phyloP scores from a whole-genome alignment of 2,888 invertebrate genomes.

The Zonitis immaculata region DNA sequence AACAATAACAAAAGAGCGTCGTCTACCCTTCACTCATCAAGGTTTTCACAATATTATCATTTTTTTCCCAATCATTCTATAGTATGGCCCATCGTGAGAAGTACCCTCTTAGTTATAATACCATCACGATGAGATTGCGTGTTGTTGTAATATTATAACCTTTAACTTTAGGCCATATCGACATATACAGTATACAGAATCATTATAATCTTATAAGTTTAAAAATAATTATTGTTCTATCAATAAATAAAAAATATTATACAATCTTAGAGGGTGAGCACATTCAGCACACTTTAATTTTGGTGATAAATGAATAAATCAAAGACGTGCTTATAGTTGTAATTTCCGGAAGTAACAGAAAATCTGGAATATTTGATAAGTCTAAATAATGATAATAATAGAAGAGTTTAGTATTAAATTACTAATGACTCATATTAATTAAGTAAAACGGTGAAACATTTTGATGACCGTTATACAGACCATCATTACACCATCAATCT shows the following conservation, averaged over 20 bases:
- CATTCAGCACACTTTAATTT: too few relatives aligned
- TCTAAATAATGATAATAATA: conserved; percentile 2
- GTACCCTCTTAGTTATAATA: conserved; percentile 8
- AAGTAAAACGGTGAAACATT: conserved; percentile 21
- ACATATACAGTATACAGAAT: too few relatives aligned
- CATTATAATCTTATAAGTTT: too few relatives aligned
- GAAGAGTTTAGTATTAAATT: conserved; percentile 10
- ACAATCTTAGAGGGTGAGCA: too few relatives aligned
- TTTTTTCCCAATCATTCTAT: too few relatives aligned
- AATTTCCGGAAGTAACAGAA: not conserved
- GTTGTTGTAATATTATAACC: conserved; percentile 4
- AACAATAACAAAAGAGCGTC: conserved; percentile 33
- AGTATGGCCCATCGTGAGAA: conserved; percentile 15
- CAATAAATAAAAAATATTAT: not conserved
- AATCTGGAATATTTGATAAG: too few relatives aligned
- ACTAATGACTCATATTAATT: conserved; percentile 25
- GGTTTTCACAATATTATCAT: too few relatives aligned
- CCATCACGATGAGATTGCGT: conserved; percentile 17
- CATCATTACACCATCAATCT: conserved; percentile 29
- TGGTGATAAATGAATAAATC: not conserved
- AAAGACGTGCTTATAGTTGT: not conserved
- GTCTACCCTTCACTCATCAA: conserved; percentile 20
- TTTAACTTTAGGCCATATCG: conserved; percentile 12
- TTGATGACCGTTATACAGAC: conserved; percentile 28
- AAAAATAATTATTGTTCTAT: not conserved